Evolutionary conservation across 2,888 invertebrate genomes (phyloP).

Genomic region (Acanthosepion lycidas): DNA sequence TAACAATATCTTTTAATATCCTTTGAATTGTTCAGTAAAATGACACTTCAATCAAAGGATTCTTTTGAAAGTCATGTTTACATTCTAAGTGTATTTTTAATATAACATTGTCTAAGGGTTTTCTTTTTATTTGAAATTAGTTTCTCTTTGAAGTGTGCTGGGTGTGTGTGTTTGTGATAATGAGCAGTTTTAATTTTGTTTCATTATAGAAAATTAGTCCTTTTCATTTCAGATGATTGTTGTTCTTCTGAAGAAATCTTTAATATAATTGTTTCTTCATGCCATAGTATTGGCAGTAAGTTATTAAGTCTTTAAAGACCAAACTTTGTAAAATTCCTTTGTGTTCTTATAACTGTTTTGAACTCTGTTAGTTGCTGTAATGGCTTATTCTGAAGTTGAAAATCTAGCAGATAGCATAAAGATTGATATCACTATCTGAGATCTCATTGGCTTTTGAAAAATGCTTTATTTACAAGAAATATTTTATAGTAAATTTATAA

Average conservation of each 20-base stretch:
- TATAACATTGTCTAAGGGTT: neutral
- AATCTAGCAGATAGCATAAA: neutral
- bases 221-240: neutral
- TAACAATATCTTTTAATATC: too few relatives aligned
- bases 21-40: too few relatives aligned
- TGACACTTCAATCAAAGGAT: too few relatives aligned
- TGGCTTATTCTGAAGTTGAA: neutral
- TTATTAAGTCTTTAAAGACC: neutral
- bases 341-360: neutral
- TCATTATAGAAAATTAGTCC: neutral
- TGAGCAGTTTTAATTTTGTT: neutral
- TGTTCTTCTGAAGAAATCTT: neutral
- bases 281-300: neutral
- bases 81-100: neutral
- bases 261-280: neutral
- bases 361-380: neutral
- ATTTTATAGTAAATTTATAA: too few relatives aligned
- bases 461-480: neutral
- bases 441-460: neutral
- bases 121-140: neutral
- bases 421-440: neutral
- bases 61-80: too few relatives aligned
- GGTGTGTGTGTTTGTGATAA: neutral
- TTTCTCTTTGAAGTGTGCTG: neutral
- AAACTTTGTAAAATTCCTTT: neutral